phyloP scores from a whole-genome alignment of 2,113 vertebrate species.

The Hydropotes inermis region DNA sequence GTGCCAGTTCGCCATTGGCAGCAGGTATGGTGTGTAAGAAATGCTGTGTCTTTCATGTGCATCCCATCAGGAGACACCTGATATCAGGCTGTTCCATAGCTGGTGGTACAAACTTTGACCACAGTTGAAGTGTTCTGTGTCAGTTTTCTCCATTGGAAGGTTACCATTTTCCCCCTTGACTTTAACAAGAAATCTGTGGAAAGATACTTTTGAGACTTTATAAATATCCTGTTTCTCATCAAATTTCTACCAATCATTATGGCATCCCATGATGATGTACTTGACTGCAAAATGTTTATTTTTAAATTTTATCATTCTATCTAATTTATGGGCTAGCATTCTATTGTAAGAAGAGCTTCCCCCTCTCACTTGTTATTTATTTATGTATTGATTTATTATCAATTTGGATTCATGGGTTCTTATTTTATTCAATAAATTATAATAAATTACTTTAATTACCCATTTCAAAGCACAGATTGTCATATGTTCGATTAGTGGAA shows the following conservation, averaged over 20 bases:
- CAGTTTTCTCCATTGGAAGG: neutral
- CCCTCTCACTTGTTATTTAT: neutral
- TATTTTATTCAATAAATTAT: constrained; percentile 11
- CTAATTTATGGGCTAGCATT: neutral
- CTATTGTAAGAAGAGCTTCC: neutral
- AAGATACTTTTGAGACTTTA: neutral
- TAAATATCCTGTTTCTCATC: neutral
- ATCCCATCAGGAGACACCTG: neutral
- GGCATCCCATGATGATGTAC: neutral
- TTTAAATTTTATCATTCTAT: neutral
- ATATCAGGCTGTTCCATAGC: neutral
- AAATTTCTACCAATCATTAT: neutral
- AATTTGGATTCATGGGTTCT: neutral
- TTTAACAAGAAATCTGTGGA: neutral
- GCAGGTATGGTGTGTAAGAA: neutral
- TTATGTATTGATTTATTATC: neutral
- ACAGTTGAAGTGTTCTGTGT: neutral
- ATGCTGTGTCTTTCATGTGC: neutral
- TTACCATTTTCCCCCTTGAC: neutral
- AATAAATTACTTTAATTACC: neutral
- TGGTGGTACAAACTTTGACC: neutral
- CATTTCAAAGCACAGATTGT: constrained; percentile 1
- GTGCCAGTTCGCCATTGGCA: neutral
- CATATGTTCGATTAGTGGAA: neutral
- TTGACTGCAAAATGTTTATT: neutral